A percentile compares a stretch with the other conserved stretches of the same genome.
phyloP scores from a whole-genome alignment of 2,797 vertebrate genomes.

The Australoheros facetus region DNA sequence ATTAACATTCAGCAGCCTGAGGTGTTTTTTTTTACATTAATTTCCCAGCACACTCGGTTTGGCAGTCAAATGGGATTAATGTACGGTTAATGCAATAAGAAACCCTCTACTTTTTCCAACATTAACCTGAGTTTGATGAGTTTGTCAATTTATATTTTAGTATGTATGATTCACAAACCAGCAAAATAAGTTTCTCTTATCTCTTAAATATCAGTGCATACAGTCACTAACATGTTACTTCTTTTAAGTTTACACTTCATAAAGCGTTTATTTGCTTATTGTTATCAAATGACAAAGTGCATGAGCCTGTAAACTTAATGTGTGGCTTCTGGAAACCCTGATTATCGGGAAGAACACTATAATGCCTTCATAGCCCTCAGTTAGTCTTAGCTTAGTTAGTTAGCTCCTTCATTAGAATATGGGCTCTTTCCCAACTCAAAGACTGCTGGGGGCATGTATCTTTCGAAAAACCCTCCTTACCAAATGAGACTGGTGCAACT shows the following conservation, averaged over 20 bases:
- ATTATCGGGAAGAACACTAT: neutral
- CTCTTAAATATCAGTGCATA: neutral
- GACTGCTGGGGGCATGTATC: neutral
- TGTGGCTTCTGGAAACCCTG: neutral
- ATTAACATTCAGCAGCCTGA: neutral
- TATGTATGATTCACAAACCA: neutral
- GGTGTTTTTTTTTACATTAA: neutral
- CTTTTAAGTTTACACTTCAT: neutral
- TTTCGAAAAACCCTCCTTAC: no score
- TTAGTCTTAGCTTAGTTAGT: neutral
- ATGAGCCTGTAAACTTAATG: neutral
- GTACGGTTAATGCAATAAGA: neutral
- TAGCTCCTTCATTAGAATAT: neutral
- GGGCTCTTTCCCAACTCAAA: neutral
- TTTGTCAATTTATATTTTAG: neutral
- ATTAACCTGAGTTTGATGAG: neutral
- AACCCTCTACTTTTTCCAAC: neutral
- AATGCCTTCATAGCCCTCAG: accelerated
- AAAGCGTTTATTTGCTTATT: neutral
- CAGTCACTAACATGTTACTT: neutral
- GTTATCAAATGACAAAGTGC: neutral
- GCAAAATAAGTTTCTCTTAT: neutral
- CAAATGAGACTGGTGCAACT: neutral
- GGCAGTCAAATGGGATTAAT: neutral
- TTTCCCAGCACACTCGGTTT: neutral